Percentiles rank a stretch among this genome's conserved stretches.
These are phyloP conservation scores for Onchidella celtica DNA, from an alignment of 2,888 invertebrate species.

Conservation along the genomic window DNA sequence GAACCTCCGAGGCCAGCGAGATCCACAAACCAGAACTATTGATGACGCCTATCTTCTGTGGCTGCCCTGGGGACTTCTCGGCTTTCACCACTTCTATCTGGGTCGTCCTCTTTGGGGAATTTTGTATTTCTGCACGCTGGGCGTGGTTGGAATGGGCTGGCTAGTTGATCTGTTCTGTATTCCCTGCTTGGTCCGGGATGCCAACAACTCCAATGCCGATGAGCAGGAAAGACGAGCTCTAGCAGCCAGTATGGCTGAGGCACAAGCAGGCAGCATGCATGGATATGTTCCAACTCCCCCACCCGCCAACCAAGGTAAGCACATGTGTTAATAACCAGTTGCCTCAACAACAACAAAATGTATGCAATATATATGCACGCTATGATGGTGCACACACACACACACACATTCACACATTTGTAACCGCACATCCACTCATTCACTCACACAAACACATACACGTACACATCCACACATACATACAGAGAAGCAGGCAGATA, in stretches of 20 bases:
- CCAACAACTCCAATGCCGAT: constrained; percentile 48
- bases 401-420: no score
- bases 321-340: no score
- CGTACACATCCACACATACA: no score
- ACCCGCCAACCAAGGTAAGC: constrained; percentile 1
- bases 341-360: no score
- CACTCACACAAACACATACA: no score
- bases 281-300: not conserved
- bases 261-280: not conserved
- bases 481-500: no score
- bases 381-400: no score
- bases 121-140: constrained; percentile 65
- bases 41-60: constrained; percentile 88
- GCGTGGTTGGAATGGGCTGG: constrained; percentile 66
- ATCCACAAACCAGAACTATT: constrained; percentile 53
- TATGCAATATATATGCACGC: no score
- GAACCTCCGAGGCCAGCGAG: constrained; percentile 20
- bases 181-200: constrained; percentile 59
- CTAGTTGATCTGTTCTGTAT: constrained; percentile 64
- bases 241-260: not conserved
- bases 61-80: constrained; percentile 93
- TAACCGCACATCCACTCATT: no score
- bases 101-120: constrained; percentile 82
- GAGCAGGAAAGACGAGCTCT: not conserved
- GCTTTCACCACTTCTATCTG: constrained; percentile 94